Evolutionary conservation across 2,113 vertebrate species (phyloP).

Genomic region (Cyprinodon tularosa): DNA sequence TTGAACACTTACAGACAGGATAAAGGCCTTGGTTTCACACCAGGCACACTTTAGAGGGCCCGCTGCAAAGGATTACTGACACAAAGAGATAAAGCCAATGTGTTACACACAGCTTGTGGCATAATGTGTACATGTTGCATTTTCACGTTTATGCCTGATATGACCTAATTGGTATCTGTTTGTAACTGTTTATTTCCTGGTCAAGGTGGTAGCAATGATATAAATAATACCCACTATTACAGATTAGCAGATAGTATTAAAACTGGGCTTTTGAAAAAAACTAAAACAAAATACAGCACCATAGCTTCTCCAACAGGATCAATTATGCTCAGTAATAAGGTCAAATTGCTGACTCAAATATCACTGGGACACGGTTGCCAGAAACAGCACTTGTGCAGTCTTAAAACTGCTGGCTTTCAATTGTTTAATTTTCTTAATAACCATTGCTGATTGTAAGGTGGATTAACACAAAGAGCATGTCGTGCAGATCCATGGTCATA

Average conservation of each 20-base stretch:
- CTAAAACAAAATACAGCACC: slow-evolving; percentile 53
- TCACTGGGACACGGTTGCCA: slow-evolving; percentile 10
- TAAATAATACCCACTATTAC: slow-evolving; percentile 66
- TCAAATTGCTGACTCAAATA: slow-evolving; percentile 45
- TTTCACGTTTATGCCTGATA: slow-evolving; percentile 4
- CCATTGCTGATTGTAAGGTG: slow-evolving; percentile 21
- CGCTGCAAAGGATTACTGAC: slow-evolving; percentile 46
- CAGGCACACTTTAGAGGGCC: slow-evolving; percentile 8
- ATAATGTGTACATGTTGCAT: slow-evolving; percentile 18
- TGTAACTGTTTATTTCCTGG: slow-evolving; percentile 45
- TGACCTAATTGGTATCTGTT: slow-evolving; percentile 39
- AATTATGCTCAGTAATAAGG: slow-evolving; percentile 51
- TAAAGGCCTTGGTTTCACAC: slow-evolving; percentile 28
- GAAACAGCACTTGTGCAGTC: neutral
- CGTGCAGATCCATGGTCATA: slow-evolving; percentile 9
- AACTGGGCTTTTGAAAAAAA: slow-evolving; percentile 48
- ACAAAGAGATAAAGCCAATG: slow-evolving; percentile 43
- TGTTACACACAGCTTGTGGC: slow-evolving; percentile 17
- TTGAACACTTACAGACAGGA: slow-evolving; percentile 19
- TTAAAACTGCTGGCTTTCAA: slow-evolving; percentile 19
- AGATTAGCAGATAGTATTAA: slow-evolving; percentile 51
- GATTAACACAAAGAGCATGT: slow-evolving; percentile 34
- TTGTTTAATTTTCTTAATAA: slow-evolving; percentile 21
- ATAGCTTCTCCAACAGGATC: slow-evolving; percentile 62
- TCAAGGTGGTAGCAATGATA: slow-evolving; percentile 59